phyloP scores from a whole-genome alignment of 1,140 invertebrate genomes.

The Globodera rostochiensis region DNA sequence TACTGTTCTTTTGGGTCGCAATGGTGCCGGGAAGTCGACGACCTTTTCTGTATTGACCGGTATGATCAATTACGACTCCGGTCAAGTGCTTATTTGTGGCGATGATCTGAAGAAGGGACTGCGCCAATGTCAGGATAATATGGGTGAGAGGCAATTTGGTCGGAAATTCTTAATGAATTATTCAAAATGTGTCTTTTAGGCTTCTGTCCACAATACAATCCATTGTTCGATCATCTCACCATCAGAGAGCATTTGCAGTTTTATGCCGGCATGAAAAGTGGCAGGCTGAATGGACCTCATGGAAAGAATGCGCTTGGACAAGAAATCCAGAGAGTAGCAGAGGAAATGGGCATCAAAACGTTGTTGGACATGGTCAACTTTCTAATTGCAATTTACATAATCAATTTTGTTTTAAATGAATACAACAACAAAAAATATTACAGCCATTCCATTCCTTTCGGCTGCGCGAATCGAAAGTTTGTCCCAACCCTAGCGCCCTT shows the following conservation, averaged over 20 bases:
- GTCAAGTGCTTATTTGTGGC: conserved; percentile 43
- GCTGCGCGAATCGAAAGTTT: no score
- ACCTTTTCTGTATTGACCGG: conserved; percentile 57
- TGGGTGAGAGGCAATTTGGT: conserved; percentile 1
- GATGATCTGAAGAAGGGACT: conserved; percentile 35
- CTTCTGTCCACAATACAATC: conserved; percentile 90
- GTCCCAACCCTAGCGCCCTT: no score
- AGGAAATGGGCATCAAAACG: neutral
- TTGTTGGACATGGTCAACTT: neutral
- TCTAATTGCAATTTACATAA: no score
- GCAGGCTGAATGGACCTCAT: neutral
- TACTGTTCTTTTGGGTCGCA: conserved; percentile 52
- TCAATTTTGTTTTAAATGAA: no score
- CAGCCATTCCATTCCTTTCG: no score
- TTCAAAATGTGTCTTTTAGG: conserved; percentile 60
- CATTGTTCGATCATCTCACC: conserved; percentile 85
- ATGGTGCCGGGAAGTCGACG: conserved; percentile 50
- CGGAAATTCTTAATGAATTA: no score
- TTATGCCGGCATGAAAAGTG: conserved; percentile 71
- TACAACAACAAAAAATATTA: no score
- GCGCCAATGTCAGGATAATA: conserved; percentile 38
- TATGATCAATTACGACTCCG: conserved; percentile 23
- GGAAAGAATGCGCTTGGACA: conserved; percentile 12
- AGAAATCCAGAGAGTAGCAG: conserved; percentile 25
- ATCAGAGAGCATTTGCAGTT: conserved; percentile 85